phyloP scores from a whole-genome alignment of 2,888 invertebrate species.

The Volucella inanis region DNA sequence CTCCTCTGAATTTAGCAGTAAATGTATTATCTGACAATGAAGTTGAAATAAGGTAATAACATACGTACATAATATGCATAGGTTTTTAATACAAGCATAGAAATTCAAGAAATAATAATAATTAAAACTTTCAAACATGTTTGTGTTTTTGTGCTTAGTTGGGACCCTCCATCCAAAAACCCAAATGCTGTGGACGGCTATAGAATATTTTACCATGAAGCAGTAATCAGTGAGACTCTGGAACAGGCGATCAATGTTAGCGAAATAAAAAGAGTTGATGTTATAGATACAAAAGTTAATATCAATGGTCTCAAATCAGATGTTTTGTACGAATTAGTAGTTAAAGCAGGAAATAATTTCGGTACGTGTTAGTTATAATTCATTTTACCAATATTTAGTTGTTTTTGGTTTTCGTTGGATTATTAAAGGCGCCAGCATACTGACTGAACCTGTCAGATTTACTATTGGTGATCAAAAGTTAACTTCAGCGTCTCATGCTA shows the following conservation, averaged over 20 bases:
- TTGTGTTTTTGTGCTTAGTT: constrained; percentile 81
- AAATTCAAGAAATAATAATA: neutral
- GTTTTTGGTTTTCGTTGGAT: neutral
- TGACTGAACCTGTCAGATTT: constrained; percentile 89
- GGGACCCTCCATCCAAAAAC: constrained; percentile 92
- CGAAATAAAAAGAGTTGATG: constrained; percentile 88
- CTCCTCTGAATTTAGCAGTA: constrained; percentile 88
- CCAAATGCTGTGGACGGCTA: constrained; percentile 92
- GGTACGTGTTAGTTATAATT: constrained; percentile 83
- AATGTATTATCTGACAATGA: constrained; percentile 85
- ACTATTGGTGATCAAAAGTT: constrained; percentile 89
- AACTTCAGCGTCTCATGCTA: constrained; percentile 86
- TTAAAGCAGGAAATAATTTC: constrained; percentile 91
- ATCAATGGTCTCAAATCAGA: constrained; percentile 89
- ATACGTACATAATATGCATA: constrained; percentile 60
- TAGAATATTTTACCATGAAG: constrained; percentile 91
- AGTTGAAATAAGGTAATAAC: constrained; percentile 84
- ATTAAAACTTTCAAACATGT: constrained; percentile 77
- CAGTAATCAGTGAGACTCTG: constrained; percentile 82
- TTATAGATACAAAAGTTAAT: constrained; percentile 88
- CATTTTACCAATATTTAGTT: neutral
- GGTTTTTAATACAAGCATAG: neutral
- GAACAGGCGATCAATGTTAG: constrained; percentile 80
- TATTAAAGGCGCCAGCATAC: constrained; percentile 87
- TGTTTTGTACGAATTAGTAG: constrained; percentile 90